Evolutionary conservation across 1,140 invertebrate species (phyloP).

Genomic region (Sycobia sp.): DNA sequence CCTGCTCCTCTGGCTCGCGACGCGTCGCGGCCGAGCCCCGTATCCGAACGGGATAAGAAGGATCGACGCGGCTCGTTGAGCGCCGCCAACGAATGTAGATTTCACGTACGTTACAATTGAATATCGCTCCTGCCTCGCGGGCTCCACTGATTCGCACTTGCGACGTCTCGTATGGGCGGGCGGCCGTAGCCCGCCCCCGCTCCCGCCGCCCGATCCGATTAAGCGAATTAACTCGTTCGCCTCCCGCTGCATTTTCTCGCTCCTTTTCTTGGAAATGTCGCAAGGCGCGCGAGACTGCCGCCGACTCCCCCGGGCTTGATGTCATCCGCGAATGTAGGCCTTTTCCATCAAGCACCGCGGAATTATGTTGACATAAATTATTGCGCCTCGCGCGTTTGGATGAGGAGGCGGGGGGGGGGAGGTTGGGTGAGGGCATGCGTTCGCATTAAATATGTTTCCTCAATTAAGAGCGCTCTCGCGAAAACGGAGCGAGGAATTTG

Average conservation of each 20-base stretch:
- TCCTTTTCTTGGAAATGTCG: conserved; percentile 14
- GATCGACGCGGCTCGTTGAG: not conserved
- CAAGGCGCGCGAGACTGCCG: not conserved
- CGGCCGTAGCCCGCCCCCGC: too few species aligned
- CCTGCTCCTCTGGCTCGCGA: not conserved
- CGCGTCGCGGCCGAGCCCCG: not conserved
- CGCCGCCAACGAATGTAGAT: not conserved
- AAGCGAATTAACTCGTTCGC: conserved; percentile 26
- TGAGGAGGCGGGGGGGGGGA: too few species aligned
- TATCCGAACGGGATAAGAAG: too few species aligned
- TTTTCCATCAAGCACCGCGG: not conserved
- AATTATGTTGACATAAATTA: too few species aligned
- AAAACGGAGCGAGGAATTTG: too few species aligned
- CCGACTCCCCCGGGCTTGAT: too few species aligned
- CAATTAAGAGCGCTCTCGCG: too few species aligned
- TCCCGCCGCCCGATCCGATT: too few species aligned
- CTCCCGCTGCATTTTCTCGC: conserved; percentile 25
- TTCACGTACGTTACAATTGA: conserved; percentile 23
- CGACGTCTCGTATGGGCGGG: conserved; percentile 2
- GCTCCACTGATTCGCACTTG: conserved; percentile 26
- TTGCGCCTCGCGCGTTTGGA: too few species aligned
- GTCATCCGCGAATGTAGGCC: not conserved
- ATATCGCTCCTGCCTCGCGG: conserved; percentile 8
- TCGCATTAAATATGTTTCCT: too few species aligned
- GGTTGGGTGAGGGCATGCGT: too few species aligned